Evolutionary conservation across 2,888 invertebrate species (phyloP), one percentile per base, ranked within the genome.

Genomic region (Cepaea hortensis): DNA sequence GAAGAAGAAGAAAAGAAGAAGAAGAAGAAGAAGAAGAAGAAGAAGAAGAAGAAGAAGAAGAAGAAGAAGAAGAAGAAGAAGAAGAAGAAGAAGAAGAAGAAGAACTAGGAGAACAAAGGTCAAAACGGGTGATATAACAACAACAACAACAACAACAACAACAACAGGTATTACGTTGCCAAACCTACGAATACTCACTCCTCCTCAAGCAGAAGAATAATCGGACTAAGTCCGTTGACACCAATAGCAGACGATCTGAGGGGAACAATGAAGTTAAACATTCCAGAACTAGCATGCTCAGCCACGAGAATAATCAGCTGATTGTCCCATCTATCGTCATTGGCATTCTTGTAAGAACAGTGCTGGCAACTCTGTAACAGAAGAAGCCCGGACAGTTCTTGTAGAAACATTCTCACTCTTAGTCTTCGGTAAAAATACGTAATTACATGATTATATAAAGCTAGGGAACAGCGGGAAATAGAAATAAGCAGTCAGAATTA

Each of bases 231-330:
- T 18, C 98, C 97, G 81, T 98, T 97, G 95, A 98, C 98, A 62
- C 97, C 97, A 86, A 97, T 96, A 94, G 98, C 98, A 95, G 99
- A 98, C 62, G 99, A 99, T 92, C 99, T 96, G 91, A 99, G 95
- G 0, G 99, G 99, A 91, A 99, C 98, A 90, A 99, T 98, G 93
- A 99, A 98, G 95, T 99, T 99, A 95, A 99, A 99, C 93, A 99
- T 98, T 91, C 99, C 99, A 94, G 98, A 98, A 88, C 98, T 98
- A 68, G 98, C 98, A 93, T 97, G 98, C 95, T 99, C 99, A 0
- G 99, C 98, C 0, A 98, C 98, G 89, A 99, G 95, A 90, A 99
- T 99, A 90, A 99, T 98, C 70, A 98, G 98, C 95, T 98, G 97
- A 94, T 98, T 98, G 93, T 98, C 97, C 99, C 99, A 99, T 94